Percentiles rank a stretch among this genome's conserved stretches.
Evolutionary conservation across 2,797 vertebrate species (phyloP).

Genomic region (Brotula barbata): DNA sequence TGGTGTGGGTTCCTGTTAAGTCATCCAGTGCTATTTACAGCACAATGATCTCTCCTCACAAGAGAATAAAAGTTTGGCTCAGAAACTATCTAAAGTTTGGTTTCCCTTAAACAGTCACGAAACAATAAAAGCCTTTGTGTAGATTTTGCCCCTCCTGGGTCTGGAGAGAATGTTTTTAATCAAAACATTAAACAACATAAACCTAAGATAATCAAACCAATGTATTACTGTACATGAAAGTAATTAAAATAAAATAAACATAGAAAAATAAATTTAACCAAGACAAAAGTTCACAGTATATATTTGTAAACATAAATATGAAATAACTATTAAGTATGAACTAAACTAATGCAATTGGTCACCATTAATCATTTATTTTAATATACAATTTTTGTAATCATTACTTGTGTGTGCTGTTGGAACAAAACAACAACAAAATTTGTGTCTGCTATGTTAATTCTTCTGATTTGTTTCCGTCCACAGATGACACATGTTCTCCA

Average conservation of each 20-base stretch:
- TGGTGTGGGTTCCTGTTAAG: constrained; percentile 45
- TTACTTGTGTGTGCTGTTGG: neutral
- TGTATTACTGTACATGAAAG: too few relatives aligned
- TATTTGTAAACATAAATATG: too few relatives aligned
- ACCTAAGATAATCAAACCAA: too few relatives aligned
- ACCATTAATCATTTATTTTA: too few relatives aligned
- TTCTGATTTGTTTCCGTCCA: neutral
- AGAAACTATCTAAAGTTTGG: constrained; percentile 2
- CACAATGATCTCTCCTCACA: neutral
- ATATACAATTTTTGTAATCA: neutral
- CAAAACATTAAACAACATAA: too few relatives aligned
- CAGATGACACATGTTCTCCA: constrained; percentile 41
- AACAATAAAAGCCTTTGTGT: neutral
- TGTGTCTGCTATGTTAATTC: neutral
- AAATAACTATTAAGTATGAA: too few relatives aligned
- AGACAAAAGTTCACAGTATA: too few relatives aligned
- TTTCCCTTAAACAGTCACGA: neutral
- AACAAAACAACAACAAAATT: neutral
- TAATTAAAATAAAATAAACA: too few relatives aligned
- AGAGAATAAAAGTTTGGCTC: neutral
- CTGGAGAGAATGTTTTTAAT: neutral
- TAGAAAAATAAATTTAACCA: too few relatives aligned
- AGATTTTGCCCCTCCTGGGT: neutral
- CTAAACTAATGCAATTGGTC: too few relatives aligned
- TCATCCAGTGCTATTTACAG: neutral